These are phyloP conservation scores for Paramormyrops hopkinsi DNA, from an alignment of 2,797 vertebrate genomes.

Conservation along the genomic window DNA sequence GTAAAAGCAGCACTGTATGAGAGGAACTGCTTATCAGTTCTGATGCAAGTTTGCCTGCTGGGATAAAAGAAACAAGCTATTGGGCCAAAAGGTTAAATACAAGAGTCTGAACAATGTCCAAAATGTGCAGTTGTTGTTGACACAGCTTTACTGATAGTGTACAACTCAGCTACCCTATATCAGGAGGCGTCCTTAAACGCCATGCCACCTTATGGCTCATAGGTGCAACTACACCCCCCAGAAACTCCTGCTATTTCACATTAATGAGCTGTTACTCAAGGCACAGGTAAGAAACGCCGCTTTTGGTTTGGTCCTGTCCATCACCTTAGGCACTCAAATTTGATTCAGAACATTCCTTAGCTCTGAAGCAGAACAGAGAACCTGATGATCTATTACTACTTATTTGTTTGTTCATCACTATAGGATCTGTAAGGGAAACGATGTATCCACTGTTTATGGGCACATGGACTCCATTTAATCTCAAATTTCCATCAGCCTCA, in stretches of 20 bases:
- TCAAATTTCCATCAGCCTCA: background rate
- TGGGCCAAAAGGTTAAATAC: background rate
- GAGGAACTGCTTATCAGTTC: background rate
- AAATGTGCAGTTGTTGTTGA: background rate
- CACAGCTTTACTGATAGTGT: background rate
- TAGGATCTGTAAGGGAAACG: background rate
- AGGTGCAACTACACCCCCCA: background rate
- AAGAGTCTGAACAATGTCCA: background rate
- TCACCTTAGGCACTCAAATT: background rate
- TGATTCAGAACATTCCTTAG: background rate
- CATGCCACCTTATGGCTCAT: background rate
- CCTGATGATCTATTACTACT: background rate
- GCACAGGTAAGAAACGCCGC: background rate
- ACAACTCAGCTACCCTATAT: background rate
- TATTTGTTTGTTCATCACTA: background rate
- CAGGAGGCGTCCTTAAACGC: background rate
- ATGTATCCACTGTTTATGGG: background rate
- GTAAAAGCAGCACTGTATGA: background rate
- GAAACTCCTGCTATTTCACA: background rate
- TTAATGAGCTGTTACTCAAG: background rate
- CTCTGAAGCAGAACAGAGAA: background rate
- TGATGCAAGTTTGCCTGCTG: background rate
- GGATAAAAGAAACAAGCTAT: background rate
- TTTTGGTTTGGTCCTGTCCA: background rate
- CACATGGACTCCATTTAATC: background rate